Evolutionary conservation across 2,888 invertebrate genomes (phyloP).

Genomic region (Cremastobaeus sp.): DNA sequence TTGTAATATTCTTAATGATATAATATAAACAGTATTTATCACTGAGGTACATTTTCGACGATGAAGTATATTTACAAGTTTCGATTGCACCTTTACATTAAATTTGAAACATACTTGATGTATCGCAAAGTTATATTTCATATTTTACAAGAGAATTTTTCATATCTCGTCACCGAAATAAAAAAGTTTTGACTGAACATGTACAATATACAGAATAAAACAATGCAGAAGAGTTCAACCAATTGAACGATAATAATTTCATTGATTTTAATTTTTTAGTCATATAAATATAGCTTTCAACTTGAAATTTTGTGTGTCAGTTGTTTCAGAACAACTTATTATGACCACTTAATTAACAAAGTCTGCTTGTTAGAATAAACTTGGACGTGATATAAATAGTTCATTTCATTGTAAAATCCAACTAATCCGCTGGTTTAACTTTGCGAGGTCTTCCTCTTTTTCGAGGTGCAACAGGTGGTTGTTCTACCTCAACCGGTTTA

Average conservation of each 20-base stretch:
- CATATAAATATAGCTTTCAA: too few relatives aligned
- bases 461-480: conserved; percentile 53
- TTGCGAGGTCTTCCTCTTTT: conserved; percentile 66
- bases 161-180: conserved; percentile 28
- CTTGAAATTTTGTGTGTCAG: too few relatives aligned
- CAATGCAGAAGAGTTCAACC: background rate
- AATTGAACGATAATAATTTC: background rate
- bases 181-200: conserved; percentile 8
- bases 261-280: too few relatives aligned
- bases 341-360: background rate
- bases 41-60: conserved; percentile 54
- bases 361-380: background rate
- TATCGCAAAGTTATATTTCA: conserved; percentile 13
- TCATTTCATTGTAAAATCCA: conserved; percentile 5
- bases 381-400: conserved; percentile 1
- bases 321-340: background rate
- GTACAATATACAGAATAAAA: conserved; percentile 5
- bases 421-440: conserved; percentile 31
- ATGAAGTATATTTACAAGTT: conserved; percentile 59
- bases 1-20: conserved; percentile 43
- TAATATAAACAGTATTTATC: conserved; percentile 57
- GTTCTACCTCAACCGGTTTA: conserved; percentile 17
- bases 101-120: conserved; percentile 36
- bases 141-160: conserved; percentile 38
- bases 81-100: conserved; percentile 58